Percentiles rank a stretch among this genome's conserved stretches.
phyloP scores from a whole-genome alignment of 2,888 invertebrate genomes.

The Globia sparganii region DNA sequence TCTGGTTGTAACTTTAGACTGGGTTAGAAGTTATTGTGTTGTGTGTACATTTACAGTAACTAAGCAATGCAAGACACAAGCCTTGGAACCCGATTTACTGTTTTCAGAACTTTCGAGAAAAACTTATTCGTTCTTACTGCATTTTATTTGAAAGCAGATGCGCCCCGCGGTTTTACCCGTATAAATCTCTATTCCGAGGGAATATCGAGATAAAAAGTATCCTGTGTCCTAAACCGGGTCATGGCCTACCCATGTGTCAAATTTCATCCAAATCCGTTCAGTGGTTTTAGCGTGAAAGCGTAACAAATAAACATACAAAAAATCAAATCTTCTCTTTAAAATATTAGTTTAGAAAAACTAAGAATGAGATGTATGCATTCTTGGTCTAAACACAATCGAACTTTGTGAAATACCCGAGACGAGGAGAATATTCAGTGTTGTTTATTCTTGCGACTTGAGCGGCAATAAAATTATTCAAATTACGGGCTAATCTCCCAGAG shows the following conservation, averaged over 20 bases:
- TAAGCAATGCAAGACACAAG: neutral
- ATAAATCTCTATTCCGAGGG: too few species aligned
- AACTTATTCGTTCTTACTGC: neutral
- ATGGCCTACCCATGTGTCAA: too few species aligned
- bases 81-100: neutral
- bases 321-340: neutral
- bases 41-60: neutral
- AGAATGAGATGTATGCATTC: neutral
- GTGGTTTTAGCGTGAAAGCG: neutral
- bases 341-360: neutral
- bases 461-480: conserved; percentile 58
- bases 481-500: conserved; percentile 40
- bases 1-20: neutral
- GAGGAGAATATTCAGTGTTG: conserved; percentile 25
- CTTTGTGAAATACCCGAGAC: conserved; percentile 12
- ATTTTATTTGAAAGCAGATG: neutral
- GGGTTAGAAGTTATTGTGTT: neutral
- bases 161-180: too few species aligned
- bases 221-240: too few species aligned
- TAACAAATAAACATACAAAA: neutral
- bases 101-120: conserved; percentile 5
- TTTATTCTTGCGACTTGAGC: conserved; percentile 44
- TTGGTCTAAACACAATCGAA: conserved; percentile 3
- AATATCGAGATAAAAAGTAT: too few species aligned
- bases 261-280: too few species aligned